Evolutionary conservation across 2,113 vertebrate genomes (phyloP).

Genomic region (Uropsilus gracilis): DNA sequence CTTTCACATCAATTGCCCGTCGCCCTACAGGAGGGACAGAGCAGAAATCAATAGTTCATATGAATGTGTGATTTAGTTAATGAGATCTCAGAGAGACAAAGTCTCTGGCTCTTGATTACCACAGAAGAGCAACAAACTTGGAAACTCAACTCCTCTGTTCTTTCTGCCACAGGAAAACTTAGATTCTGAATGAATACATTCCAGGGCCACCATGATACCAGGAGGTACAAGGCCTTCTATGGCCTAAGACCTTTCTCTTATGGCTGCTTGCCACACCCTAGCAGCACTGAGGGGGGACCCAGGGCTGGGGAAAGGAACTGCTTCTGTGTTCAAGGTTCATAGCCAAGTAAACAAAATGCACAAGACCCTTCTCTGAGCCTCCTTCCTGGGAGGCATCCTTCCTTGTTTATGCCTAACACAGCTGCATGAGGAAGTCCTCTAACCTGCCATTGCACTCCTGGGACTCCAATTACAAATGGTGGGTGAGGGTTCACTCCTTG

Average conservation of each 20-base stretch:
- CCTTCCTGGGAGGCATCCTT: not conserved
- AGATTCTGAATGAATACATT: not conserved
- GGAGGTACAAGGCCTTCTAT: not conserved
- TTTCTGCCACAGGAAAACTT: not conserved
- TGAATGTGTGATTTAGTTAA: not conserved
- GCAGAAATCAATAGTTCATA: not conserved
- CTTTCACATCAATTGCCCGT: not conserved
- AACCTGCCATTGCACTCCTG: not conserved
- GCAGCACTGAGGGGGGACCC: not conserved
- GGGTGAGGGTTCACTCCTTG: not conserved
- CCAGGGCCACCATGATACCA: no score
- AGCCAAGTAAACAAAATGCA: not conserved
- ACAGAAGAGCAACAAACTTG: not conserved
- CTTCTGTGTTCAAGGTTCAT: not conserved
- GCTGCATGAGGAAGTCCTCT: rapidly evolving
- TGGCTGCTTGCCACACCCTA: rapidly evolving
- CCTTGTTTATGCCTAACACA: not conserved
- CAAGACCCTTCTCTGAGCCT: no score
- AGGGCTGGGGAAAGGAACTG: rapidly evolving
- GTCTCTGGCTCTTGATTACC: not conserved
- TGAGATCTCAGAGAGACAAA: not conserved
- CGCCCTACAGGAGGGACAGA: not conserved
- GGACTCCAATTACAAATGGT: not conserved
- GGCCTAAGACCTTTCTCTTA: not conserved
- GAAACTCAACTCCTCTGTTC: not conserved